Base-by-base conservation (phyloP, 1,140 invertebrate genomes). In the Pinna nobilis region DNA sequence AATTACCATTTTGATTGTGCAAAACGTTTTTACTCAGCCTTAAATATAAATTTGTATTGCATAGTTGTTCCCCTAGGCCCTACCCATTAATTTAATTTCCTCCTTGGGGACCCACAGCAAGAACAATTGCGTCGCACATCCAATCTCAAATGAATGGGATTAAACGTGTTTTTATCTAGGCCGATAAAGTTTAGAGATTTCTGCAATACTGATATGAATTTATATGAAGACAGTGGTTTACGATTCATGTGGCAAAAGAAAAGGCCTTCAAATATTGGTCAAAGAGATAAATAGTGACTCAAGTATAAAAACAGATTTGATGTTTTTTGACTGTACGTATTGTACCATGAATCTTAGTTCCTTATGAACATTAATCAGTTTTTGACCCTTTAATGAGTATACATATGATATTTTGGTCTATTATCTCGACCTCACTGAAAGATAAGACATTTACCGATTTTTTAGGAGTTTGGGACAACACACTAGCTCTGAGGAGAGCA, bases 181-280 rank as follows among this genome's bases (percentile, higher is more conserved):
- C 66, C 51, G 25, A 59, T 59, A 32, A 69, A 59, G 25, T 59
- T 69, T 13, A 69, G 25, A 3, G 66, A 7, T 23, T 69, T 69
- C 23, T 23, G 39, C 33, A 69, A 32, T 4, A 69, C 7, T 30
- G 35, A 39, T 11, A 37, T 44, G 25, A 69, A 59, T 28, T 69
- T 33, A 59, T 32, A 69, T 30, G 32, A 44, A 2, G 66, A 28
- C 28, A 69, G 25, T n/a, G 51, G 66, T 2, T 13, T 2, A 32
- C 50, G 51, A 18, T 44, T 39, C 11, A 69, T 13, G 23, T 61
- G 59, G 35, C 59, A 61, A 37, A 61, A 41, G 37, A 39, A 61
- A n/a, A 0, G 33, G 35, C 59, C 59, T 61, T 35, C 18, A n/a
- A 35, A 18, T 41, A 39, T 30, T 4, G 20, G 59, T 9, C 35